phyloP scores from a whole-genome alignment of 2,888 invertebrate species.

The Rotaria sp. region DNA sequence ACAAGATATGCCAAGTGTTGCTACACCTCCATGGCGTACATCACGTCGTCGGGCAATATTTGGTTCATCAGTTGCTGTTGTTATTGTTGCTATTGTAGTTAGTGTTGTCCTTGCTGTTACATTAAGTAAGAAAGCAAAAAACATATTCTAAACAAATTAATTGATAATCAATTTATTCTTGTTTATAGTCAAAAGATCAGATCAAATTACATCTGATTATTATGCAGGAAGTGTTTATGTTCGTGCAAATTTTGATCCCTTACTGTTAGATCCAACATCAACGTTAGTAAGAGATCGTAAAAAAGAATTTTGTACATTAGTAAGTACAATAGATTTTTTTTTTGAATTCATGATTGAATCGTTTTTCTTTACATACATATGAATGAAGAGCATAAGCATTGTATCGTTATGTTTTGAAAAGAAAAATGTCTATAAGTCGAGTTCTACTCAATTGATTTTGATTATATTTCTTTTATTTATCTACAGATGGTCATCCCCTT shows the following conservation, averaged over 20 bases:
- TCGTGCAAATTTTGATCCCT: background rate
- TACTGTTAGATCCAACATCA: background rate
- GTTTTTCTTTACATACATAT: too few species aligned
- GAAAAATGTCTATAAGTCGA: too few species aligned
- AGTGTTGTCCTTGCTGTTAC: background rate
- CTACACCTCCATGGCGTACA: background rate
- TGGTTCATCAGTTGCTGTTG: background rate
- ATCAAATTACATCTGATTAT: background rate
- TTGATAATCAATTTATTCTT: background rate
- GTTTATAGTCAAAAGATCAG: background rate
- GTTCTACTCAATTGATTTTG: too few species aligned
- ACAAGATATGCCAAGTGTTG: background rate
- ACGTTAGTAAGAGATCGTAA: background rate
- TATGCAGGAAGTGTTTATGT: background rate
- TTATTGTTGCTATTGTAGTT: background rate
- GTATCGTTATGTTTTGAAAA: too few species aligned
- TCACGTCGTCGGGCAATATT: background rate
- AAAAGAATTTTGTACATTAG: background rate
- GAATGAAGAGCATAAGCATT: too few species aligned
- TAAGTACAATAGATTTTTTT: background rate
- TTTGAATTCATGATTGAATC: too few species aligned
- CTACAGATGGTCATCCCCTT: too few species aligned
- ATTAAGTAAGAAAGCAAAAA: background rate
- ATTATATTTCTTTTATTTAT: too few species aligned
- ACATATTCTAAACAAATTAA: background rate